Conservation (phyloP, 1,140 invertebrate species). For the Trichomalopsis sarcophagae region DNA sequence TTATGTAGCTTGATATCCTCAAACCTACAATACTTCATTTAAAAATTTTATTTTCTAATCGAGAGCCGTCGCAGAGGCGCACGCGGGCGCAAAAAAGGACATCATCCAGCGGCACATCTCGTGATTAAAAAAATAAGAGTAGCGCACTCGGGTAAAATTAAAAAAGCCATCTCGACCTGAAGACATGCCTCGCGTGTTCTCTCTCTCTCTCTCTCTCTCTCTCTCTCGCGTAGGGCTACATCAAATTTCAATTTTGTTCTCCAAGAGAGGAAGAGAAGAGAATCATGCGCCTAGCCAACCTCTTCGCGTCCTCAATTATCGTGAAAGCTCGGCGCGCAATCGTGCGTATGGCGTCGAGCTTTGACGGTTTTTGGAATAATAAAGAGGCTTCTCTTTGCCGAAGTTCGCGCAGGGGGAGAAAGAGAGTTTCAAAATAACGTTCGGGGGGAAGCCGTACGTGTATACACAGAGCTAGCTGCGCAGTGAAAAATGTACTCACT, state of each 20-base stretch:
- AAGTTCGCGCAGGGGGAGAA: background rate
- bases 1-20: no score
- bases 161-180: constrained; percentile 23
- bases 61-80: background rate
- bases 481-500: background rate
- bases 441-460: background rate
- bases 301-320: constrained; percentile 30
- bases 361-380: constrained; percentile 19
- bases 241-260: constrained; percentile 47
- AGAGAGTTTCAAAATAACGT: constrained; percentile 37
- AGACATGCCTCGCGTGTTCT: background rate
- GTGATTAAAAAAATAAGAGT: constrained; percentile 21
- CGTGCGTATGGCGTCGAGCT: background rate
- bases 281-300: background rate
- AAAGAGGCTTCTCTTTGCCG: constrained; percentile 6
- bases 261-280: background rate
- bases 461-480: constrained; percentile 1
- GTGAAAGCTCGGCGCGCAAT: constrained; percentile 42
- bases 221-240: constrained; percentile 23
- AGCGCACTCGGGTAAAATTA: constrained; percentile 30
- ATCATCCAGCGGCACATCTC: background rate
- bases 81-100: no score
- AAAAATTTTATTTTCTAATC: background rate
- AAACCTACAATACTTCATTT: no score
- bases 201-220: background rate